Base-by-base conservation (phyloP, 2,797 vertebrate genomes). In the Chaenodraco wilsoni region DNA sequence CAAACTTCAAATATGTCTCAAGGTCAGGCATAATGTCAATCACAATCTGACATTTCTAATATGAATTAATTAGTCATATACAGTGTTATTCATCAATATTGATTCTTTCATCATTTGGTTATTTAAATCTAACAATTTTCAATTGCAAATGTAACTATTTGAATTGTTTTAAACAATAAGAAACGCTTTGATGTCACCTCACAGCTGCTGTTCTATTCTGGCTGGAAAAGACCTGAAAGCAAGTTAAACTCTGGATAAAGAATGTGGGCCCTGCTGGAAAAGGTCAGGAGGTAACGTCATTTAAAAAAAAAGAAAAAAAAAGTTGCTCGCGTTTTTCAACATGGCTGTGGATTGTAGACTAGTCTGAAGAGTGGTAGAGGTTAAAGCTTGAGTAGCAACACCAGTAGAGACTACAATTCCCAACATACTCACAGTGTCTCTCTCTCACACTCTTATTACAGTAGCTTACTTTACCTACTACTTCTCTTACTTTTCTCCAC, bases 341-440 rank as follows among this genome's bases (percentile, higher is more conserved):
- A 19, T 2, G 9, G n/a, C 58, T 68, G 19, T 65, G 52, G 9
- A 17, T 71, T 23, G 33, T 3, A 43, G 44, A 16, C 1, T 9
- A 64, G 21, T 23, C 46, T 64, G 27, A 83, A 70, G 45, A 60
- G 59, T 74, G 66, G 78, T 68, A 86, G 58, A 84, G 74, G 81
- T 84, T 55, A 70, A 81, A 75, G n/a, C 51, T 59, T 56, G 16
- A 11, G 27, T 51, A 15, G 66, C 46, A 71, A 73, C 63, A 84
- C 76, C 58, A 62, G 46, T 50, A 82, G 17, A 56, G 40, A 55
- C 9, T 73, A 59, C 57, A n/a, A 64, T 51, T 72, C 41, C 61
- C 45, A 12, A 16, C 14, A 33, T 9, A 21, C 33, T 64, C 37
- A 46, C 19, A 43, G 9, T 3, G 15, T 61, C 40, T 62, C 40